A percentile compares a stretch with the other conserved stretches of the same genome.
Evolutionary conservation across 1,140 invertebrate genomes (phyloP).

Genomic region (Tetraneura akinire): DNA sequence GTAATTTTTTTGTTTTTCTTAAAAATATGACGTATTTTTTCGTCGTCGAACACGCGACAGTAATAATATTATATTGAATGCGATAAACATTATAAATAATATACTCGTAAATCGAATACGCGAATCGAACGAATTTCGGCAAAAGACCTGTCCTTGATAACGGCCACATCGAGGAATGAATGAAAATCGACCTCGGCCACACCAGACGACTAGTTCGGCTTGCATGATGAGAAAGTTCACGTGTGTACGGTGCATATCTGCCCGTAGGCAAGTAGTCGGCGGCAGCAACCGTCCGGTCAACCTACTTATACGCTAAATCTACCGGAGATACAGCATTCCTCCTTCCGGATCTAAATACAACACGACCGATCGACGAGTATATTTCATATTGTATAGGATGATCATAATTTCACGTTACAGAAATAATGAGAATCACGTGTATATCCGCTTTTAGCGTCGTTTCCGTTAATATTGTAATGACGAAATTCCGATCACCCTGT

Average conservation of each 20-base stretch:
- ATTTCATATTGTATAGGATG: too few relatives aligned
- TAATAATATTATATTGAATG: background rate
- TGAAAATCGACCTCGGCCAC: background rate
- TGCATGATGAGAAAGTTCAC: constrained; percentile 40
- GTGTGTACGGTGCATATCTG: background rate
- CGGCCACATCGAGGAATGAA: background rate
- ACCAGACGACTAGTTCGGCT: background rate
- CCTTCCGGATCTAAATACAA: constrained; percentile 31
- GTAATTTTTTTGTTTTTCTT: too few relatives aligned
- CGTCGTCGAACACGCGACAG: background rate
- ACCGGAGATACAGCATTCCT: constrained; percentile 43
- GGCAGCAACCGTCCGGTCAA: constrained; percentile 35
- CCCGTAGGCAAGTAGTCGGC: constrained; percentile 14
- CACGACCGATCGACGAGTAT: too few relatives aligned
- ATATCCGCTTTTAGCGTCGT: too few relatives aligned
- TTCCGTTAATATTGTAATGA: too few relatives aligned
- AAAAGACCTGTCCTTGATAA: background rate
- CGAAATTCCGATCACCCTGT: too few relatives aligned
- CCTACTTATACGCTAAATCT: constrained; percentile 47
- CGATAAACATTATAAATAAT: background rate
- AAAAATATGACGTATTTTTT: background rate
- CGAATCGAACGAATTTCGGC: background rate
- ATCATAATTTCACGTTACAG: too few relatives aligned
- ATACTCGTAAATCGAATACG: too few relatives aligned
- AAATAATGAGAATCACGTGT: too few relatives aligned